Evolutionary conservation across 2,113 vertebrate genomes (phyloP).

Genomic region (Heterochromis multidens): DNA sequence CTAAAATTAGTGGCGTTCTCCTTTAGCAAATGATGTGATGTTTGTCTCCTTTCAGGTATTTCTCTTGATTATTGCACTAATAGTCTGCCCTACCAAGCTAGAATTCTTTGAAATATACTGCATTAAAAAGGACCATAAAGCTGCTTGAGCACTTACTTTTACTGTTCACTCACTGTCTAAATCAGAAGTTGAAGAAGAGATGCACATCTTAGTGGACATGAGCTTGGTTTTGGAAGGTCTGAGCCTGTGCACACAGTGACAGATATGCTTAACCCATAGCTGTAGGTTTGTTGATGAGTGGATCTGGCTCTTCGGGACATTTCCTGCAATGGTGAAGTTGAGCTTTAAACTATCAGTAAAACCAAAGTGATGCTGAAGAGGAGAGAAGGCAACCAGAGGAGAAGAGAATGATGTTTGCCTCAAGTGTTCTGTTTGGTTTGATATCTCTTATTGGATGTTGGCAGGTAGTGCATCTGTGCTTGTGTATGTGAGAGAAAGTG

Average conservation of each 20-base stretch:
- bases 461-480: not conserved
- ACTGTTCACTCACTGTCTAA: not conserved
- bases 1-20: fast-evolving
- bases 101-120: not conserved
- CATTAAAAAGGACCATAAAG: not conserved
- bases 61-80: not conserved
- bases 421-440: not conserved
- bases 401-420: not conserved
- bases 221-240: not conserved
- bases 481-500: not conserved
- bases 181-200: not conserved
- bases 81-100: not conserved
- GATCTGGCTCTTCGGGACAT: not conserved
- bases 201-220: not conserved
- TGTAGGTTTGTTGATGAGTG: not conserved
- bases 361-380: not conserved
- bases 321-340: not conserved
- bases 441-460: not conserved
- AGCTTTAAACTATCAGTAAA: not conserved
- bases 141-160: not conserved
- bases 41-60: not conserved
- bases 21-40: not conserved
- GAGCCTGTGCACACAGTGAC: fast-evolving
- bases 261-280: not conserved
- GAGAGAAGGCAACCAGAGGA: not conserved